A percentile compares a stretch with the other conserved stretches of the same genome.
These are phyloP conservation scores for Apoda limacodes DNA, from an alignment of 2,888 invertebrate species.

Conservation along the genomic window DNA sequence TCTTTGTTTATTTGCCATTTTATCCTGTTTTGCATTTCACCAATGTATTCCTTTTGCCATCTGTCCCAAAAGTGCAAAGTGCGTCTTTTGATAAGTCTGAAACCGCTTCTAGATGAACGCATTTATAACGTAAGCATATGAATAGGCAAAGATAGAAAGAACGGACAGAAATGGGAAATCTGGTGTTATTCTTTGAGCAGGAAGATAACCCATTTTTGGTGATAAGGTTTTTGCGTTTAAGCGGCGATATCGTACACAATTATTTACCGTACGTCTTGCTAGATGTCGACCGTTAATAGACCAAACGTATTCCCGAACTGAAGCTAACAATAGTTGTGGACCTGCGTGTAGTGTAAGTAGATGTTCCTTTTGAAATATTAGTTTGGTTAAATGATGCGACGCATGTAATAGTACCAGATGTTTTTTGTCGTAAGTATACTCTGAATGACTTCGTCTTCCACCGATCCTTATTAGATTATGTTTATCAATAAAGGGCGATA, in stretches of 20 bases:
- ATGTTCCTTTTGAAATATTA: too few relatives aligned
- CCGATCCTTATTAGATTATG: too few relatives aligned
- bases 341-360: slow-evolving; percentile 11
- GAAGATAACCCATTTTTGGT: slow-evolving; percentile 14
- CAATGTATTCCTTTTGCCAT: too few relatives aligned
- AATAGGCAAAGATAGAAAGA: slow-evolving; percentile 14
- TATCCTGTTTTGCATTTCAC: too few relatives aligned
- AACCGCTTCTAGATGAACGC: slow-evolving; percentile 11
- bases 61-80: too few relatives aligned
- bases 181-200: slow-evolving; percentile 5
- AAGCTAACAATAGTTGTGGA: slow-evolving; percentile 7
- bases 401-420: too few relatives aligned
- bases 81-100: slow-evolving; percentile 11
- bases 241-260: slow-evolving; percentile 6
- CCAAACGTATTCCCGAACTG: slow-evolving; percentile 7
- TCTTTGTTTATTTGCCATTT: too few relatives aligned
- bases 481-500: too few relatives aligned
- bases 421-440: too few relatives aligned
- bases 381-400: too few relatives aligned
- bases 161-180: slow-evolving; percentile 6
- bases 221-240: slow-evolving; percentile 5
- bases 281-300: slow-evolving; percentile 6
- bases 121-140: slow-evolving; percentile 12
- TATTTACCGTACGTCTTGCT: slow-evolving; percentile 8
- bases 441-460: too few relatives aligned